A percentile compares a stretch with the other conserved stretches of the same genome.
These are phyloP conservation scores for Dinocampus coccinellae DNA, from an alignment of 2,888 invertebrate genomes.

Conservation along the genomic window DNA sequence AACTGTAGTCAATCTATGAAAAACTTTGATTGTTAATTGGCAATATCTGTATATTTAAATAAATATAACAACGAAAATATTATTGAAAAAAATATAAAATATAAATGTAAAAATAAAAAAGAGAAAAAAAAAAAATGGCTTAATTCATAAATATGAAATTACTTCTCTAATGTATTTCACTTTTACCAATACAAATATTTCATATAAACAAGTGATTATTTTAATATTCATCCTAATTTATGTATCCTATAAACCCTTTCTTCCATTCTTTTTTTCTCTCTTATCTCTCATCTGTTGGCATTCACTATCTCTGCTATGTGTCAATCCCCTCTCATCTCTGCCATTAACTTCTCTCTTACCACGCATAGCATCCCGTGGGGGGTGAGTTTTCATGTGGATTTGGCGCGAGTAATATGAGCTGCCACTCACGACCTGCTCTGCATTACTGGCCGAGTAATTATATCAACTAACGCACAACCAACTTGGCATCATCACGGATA, in stretches of 20 bases:
- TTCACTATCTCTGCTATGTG: conserved; percentile 31
- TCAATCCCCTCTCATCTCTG: conserved; percentile 50
- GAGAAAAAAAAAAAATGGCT: too few species aligned
- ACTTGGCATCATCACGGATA: conserved; percentile 33
- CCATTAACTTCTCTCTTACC: conserved; percentile 30
- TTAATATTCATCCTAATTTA: neutral
- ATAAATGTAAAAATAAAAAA: too few species aligned
- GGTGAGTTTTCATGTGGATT: conserved; percentile 66
- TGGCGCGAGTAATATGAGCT: conserved; percentile 65
- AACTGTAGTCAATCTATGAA: too few species aligned
- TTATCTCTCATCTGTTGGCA: conserved; percentile 27
- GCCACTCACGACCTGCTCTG: conserved; percentile 64
- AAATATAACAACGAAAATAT: too few species aligned
- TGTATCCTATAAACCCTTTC: conserved; percentile 5
- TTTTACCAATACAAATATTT: too few species aligned
- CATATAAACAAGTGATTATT: too few species aligned
- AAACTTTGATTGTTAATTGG: too few species aligned
- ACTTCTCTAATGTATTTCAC: too few species aligned
- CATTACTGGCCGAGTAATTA: conserved; percentile 66
- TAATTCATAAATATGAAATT: too few species aligned
- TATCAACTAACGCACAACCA: conserved; percentile 51
- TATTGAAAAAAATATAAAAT: too few species aligned
- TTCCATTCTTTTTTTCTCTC: neutral
- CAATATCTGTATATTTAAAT: too few species aligned
- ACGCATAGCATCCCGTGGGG: conserved; percentile 49